phyloP scores from a whole-genome alignment of 1,140 invertebrate genomes.

The Amphibalanus amphitrite region DNA sequence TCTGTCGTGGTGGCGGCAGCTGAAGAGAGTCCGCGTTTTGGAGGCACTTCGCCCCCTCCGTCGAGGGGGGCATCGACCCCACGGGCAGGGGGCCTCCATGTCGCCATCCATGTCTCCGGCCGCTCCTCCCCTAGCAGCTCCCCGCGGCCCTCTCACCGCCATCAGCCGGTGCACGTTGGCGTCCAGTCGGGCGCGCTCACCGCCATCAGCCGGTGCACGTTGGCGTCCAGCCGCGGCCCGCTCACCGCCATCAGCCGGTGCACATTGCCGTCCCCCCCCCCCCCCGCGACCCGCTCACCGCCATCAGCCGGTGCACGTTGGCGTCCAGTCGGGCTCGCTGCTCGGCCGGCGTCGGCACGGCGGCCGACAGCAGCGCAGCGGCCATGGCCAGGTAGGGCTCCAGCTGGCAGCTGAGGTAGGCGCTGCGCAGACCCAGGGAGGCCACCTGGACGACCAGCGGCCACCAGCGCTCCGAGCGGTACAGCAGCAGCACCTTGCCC shows the following conservation, averaged over 20 bases:
- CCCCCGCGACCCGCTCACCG: too few species aligned
- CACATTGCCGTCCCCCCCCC: not conserved
- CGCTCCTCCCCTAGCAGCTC: too few species aligned
- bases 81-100: too few species aligned
- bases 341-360: too few species aligned
- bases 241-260: not conserved
- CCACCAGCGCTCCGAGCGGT: not conserved
- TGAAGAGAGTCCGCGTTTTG: too few species aligned
- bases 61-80: too few species aligned
- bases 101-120: too few species aligned
- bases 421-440: not conserved
- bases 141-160: too few species aligned
- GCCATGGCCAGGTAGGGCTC: not conserved
- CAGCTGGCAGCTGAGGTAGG: not conserved
- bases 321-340: not conserved
- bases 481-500: not conserved
- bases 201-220: not conserved
- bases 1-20: too few species aligned
- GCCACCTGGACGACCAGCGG: not conserved
- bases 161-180: not conserved
- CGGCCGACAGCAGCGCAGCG: not conserved
- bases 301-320: not conserved
- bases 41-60: too few species aligned
- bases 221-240: not conserved
- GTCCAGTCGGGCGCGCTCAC: not conserved